phyloP scores from a whole-genome alignment of 2,113 vertebrate species.

The Trogon surrucura region DNA sequence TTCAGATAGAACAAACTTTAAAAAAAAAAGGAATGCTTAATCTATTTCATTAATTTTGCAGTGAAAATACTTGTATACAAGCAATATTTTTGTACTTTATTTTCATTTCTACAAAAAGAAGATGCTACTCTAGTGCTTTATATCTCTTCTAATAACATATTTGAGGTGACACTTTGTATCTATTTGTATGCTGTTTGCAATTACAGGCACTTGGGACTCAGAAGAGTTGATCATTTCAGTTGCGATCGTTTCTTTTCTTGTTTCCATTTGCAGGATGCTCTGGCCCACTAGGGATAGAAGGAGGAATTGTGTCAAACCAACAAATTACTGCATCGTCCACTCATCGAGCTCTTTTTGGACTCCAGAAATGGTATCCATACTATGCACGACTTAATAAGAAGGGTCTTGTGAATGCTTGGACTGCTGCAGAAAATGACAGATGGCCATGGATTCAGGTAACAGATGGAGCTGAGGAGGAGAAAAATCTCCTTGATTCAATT shows the following conservation, averaged over 20 bases:
- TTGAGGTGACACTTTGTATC: not conserved
- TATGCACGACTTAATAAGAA: conserved; percentile 98
- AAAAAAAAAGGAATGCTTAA: not conserved
- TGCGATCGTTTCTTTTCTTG: not conserved
- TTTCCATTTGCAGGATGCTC: conserved; percentile 85
- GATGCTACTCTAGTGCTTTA: not conserved
- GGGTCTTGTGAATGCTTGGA: conserved; percentile 98
- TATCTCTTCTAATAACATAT: not conserved
- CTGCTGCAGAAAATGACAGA: conserved; percentile 98
- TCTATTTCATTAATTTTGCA: not conserved
- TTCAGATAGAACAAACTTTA: not conserved
- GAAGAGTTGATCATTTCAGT: not conserved
- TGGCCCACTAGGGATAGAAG: conserved; percentile 95
- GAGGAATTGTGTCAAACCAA: conserved; percentile 98
- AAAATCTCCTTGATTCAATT: conserved; percentile 17
- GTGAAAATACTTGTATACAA: not conserved
- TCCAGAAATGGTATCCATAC: conserved; percentile 99
- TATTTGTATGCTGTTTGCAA: not conserved
- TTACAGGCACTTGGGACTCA: not conserved
- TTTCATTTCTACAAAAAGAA: not conserved
- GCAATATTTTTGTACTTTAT: not conserved
- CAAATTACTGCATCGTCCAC: conserved; percentile 98
- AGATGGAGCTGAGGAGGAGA: conserved; percentile 41
- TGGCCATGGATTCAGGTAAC: conserved; percentile 99
- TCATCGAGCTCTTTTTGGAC: conserved; percentile 94